A percentile compares a stretch with the other conserved stretches of the same genome.
Conservation (phyloP, 30 jellyfish, hydroid and myxozoan genomes). For the Chrysaora quinquecirrha region DNA sequence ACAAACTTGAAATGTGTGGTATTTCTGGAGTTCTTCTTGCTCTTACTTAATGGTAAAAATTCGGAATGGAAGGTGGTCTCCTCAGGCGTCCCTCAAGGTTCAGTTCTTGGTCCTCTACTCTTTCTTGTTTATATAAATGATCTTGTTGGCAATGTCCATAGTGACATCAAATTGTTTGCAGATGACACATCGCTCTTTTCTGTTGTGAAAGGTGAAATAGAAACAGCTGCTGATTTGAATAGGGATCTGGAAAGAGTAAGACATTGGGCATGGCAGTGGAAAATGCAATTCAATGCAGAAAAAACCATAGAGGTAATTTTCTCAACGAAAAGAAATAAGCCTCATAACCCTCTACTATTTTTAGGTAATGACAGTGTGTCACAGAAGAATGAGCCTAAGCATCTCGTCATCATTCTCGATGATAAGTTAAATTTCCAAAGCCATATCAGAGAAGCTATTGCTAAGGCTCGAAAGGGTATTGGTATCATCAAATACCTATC, state of each 20-base stretch:
- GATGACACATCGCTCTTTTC: slow-evolving; percentile 65
- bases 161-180: slow-evolving; percentile 37
- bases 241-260: no score
- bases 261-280: no score
- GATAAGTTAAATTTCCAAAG: no score
- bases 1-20: slow-evolving; percentile 36
- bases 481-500: no score
- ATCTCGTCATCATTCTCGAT: slow-evolving; percentile 35
- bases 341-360: slow-evolving; percentile 19
- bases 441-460: no score
- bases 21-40: slow-evolving; percentile 8
- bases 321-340: slow-evolving; percentile 21
- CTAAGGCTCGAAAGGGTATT: no score
- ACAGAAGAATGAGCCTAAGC: slow-evolving; percentile 46
- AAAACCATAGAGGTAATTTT: slow-evolving; percentile 48
- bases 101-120: no score
- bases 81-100: no score
- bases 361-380: slow-evolving; percentile 32
- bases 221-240: slow-evolving; percentile 53
- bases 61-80: slow-evolving; percentile 34
- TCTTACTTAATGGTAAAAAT: slow-evolving; percentile 30
- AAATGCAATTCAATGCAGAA: no score
- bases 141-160: slow-evolving; percentile 18
- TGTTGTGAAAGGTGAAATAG: slow-evolving; percentile 30
- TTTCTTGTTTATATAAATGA: no score